Conservation (phyloP, 2,888 invertebrate genomes). For the Nephrotoma guestfalica region DNA sequence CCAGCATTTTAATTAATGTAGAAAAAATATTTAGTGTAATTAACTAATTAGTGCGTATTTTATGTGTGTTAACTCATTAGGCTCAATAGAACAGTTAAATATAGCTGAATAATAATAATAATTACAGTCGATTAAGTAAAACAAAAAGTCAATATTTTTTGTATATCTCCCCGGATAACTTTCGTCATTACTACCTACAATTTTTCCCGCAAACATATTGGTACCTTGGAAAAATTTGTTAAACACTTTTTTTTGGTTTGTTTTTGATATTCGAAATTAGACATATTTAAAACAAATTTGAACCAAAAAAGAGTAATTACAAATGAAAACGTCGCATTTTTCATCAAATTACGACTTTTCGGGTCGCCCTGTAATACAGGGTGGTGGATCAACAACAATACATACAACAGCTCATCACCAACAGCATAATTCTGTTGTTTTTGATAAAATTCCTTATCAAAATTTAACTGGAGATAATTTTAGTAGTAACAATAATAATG, state of each 20-base stretch:
- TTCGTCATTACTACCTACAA: neutral
- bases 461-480: constrained; percentile 10
- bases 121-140: neutral
- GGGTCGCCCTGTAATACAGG: constrained; percentile 20
- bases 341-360: constrained; percentile 21
- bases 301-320: constrained; percentile 10
- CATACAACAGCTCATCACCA: neutral
- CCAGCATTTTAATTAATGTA: neutral
- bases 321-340: constrained; percentile 24
- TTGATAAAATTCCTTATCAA: constrained; percentile 9
- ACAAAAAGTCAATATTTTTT: neutral
- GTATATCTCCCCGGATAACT: neutral
- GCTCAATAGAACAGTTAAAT: neutral
- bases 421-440: constrained; percentile 9
- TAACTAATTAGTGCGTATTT: neutral
- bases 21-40: neutral
- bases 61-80: neutral
- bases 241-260: neutral
- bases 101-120: neutral
- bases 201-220: neutral
- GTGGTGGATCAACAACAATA: constrained; percentile 14
- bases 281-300: constrained; percentile 1
- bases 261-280: neutral
- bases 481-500: constrained; percentile 7
- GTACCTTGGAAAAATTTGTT: neutral